Evolutionary conservation across 1,140 invertebrate genomes (phyloP).

Genomic region (Aphis craccivora): DNA sequence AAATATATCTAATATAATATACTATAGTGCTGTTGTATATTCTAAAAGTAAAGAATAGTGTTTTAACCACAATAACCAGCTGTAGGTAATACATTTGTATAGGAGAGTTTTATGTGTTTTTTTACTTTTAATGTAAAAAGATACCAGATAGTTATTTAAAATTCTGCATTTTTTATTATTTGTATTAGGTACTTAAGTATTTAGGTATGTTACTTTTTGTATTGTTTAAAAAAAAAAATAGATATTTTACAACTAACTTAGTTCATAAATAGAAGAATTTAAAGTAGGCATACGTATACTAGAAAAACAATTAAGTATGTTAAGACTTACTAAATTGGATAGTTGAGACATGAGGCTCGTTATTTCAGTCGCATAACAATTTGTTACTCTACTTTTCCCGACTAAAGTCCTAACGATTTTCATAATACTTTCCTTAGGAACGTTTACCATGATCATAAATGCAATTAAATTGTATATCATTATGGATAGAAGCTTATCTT

Average conservation of each 20-base stretch:
- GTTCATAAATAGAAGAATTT: too few relatives aligned
- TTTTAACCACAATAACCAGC: too few relatives aligned
- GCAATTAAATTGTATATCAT: conserved; percentile 96
- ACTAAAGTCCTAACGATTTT: conserved; percentile 92
- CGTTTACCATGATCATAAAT: conserved; percentile 94
- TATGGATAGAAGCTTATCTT: conserved; percentile 93
- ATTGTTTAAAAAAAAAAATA: too few relatives aligned
- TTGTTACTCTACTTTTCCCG: conserved; percentile 97
- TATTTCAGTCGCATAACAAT: conserved; percentile 96
- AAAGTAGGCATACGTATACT: neutral
- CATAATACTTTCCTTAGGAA: conserved; percentile 85
- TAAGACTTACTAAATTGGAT: conserved; percentile 81
- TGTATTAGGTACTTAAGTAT: too few relatives aligned
- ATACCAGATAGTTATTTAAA: too few relatives aligned
- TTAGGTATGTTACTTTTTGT: too few relatives aligned
- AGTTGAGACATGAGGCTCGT: conserved; percentile 96
- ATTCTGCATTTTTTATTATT: too few relatives aligned
- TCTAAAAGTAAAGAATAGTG: neutral
- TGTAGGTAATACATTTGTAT: too few relatives aligned
- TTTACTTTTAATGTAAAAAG: too few relatives aligned
- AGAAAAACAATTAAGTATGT: conserved; percentile 61
- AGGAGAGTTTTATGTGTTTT: too few relatives aligned
- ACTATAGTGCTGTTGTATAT: neutral
- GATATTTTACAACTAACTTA: too few relatives aligned
- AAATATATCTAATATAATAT: neutral